Base-by-base conservation (phyloP, 2,797 vertebrate species). In the Pampus argenteus region DNA sequence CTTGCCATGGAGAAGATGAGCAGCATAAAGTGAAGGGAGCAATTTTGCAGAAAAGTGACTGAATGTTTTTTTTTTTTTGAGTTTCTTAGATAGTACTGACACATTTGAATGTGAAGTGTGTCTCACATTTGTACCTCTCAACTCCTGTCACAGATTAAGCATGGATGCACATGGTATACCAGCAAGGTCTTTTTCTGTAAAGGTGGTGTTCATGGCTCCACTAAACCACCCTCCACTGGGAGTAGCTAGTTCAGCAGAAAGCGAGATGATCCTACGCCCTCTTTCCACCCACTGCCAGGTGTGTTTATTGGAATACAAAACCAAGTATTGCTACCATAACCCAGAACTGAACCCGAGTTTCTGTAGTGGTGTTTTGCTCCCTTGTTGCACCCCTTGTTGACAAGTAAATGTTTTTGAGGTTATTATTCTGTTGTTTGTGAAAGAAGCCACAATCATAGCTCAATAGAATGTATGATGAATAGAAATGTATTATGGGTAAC, bases 1-100 rank as follows among this genome's bases (percentile, higher is more conserved):
- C 63, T 78, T 85, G 51, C 61, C 74, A 52, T 67, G 69, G 65
- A 70, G 59, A 20, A 22, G 59, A 48, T 20, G 44, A 36, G 77
- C 69, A 76, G 70, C 67, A 74, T 73, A 45, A 90, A 88, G 58
- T 90, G 87, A 93, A 93, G 88, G 87, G 76, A 92, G 79, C 25
- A 64, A 67, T 72, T 85, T 85, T 67, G 40, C 63, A 47, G 60
- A 83, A 80, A 51, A 62, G 61, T 84, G 83, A 89, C 61, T 85
- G 88, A 92, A 86, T 90, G 84, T 89, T 88, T 87, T 71, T 48
- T 84, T 57, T 86, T 82, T 79, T 7, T 76, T 70, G 23, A 49
- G 66, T 68, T 86, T 76, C 57, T 79, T 71, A 64, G 74, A 78
- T 73, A 62, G 72, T 69, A 64, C 69, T 62, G 85, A 61, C 31